These are phyloP conservation scores for Bombyx huttoni DNA, from an alignment of 2,888 invertebrate genomes.

Conservation along the genomic window DNA sequence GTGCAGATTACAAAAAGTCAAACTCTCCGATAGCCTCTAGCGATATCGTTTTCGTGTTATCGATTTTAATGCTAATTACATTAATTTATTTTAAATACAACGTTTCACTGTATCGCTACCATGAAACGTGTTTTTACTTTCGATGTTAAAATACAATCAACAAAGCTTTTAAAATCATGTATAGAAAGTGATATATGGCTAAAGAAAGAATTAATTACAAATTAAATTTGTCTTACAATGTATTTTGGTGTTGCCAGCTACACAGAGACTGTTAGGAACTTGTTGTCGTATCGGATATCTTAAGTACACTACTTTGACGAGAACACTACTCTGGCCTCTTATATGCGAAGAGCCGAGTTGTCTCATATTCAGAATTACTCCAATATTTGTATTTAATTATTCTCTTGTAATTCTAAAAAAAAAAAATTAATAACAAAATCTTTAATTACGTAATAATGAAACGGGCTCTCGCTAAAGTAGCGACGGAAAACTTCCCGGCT, in stretches of 20 bases:
- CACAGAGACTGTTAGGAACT: conserved; percentile 30
- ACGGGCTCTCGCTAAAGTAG: no score
- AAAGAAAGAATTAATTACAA: no score
- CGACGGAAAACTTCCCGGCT: conserved; percentile 13
- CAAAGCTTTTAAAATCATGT: no score
- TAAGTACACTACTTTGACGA: conserved; percentile 44
- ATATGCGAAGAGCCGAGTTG: conserved; percentile 16
- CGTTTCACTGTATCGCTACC: background rate
- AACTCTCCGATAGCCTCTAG: conserved; percentile 37
- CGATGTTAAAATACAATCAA: no score
- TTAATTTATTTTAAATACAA: background rate
- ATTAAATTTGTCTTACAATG: no score
- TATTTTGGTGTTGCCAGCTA: no score
- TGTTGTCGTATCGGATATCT: conserved; percentile 41
- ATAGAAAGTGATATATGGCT: no score
- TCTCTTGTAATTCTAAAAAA: background rate
- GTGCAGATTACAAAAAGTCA: conserved; percentile 18
- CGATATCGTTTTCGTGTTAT: background rate
- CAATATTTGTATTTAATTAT: background rate
- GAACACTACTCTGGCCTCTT: conserved; percentile 50
- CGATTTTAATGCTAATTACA: background rate
- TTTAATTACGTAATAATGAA: no score
- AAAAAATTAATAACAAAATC: no score
- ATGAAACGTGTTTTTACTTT: no score
- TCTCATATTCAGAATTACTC: conserved; percentile 8